phyloP scores from a whole-genome alignment of 2,797 vertebrate species.

The Hydrophis major region DNA sequence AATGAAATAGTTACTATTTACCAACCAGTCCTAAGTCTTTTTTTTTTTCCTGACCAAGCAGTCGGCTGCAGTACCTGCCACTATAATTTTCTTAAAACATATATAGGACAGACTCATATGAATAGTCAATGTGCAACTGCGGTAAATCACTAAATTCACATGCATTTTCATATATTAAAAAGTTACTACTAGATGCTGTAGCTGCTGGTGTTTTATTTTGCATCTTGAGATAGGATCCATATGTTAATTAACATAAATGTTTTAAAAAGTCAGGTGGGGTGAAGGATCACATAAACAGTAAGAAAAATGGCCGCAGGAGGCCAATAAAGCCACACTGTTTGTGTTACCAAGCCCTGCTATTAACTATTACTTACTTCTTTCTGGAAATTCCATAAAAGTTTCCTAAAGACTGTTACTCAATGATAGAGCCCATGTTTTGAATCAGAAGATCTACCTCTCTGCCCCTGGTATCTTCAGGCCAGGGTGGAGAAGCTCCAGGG shows the following conservation, averaged over 20 bases:
- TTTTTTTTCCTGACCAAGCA: neutral
- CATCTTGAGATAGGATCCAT: neutral
- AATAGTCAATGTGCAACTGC: neutral
- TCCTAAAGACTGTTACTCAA: slow-evolving; percentile 32
- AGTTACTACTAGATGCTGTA: neutral
- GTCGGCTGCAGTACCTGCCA: neutral
- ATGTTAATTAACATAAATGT: neutral
- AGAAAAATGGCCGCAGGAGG: neutral
- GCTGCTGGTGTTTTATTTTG: neutral
- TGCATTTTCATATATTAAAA: neutral
- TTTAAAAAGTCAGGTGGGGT: neutral
- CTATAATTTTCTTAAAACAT: neutral
- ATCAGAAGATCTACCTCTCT: neutral
- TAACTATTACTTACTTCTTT: slow-evolving; percentile 51
- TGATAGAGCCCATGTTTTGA: neutral
- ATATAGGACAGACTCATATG: neutral
- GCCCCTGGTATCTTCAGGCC: neutral
- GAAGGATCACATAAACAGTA: neutral
- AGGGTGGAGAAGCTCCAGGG: neutral
- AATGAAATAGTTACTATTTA: neutral
- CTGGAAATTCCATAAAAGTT: slow-evolving; percentile 57
- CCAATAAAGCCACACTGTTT: neutral
- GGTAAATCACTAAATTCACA: neutral
- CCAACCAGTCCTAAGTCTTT: neutral
- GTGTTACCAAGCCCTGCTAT: neutral